phyloP scores from a whole-genome alignment of 2,888 invertebrate species.

The Patella depressa region DNA sequence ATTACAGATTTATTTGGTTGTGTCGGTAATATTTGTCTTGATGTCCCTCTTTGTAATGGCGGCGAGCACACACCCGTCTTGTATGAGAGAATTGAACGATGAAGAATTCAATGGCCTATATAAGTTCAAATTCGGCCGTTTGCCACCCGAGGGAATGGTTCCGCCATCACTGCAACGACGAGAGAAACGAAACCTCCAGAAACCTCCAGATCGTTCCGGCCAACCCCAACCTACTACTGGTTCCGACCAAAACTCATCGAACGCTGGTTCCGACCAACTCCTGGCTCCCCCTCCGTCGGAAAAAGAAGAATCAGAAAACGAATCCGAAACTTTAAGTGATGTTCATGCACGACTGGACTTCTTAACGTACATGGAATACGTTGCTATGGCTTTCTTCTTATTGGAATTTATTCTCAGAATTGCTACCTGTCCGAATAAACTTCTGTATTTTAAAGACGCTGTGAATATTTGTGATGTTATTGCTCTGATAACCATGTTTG shows the following conservation, averaged over 20 bases:
- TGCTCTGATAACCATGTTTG: conserved; percentile 48
- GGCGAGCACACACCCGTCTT: conserved; percentile 48
- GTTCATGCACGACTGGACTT: conserved; percentile 28
- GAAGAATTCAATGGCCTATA: conserved; percentile 46
- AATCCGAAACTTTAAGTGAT: conserved; percentile 31
- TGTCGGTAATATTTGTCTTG: conserved; percentile 47
- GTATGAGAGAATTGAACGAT: conserved; percentile 37
- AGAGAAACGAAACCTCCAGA: no score
- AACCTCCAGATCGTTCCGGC: no score
- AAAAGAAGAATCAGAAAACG: conserved; percentile 13
- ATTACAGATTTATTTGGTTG: conserved; percentile 49
- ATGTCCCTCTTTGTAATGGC: conserved; percentile 51
- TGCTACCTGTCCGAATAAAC: conserved; percentile 43
- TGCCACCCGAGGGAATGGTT: not conserved
- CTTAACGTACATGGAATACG: conserved; percentile 41
- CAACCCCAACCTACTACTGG: no score
- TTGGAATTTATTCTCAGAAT: conserved; percentile 51
- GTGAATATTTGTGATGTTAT: conserved; percentile 54
- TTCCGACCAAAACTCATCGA: no score
- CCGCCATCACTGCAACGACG: not conserved
- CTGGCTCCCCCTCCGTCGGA: not conserved
- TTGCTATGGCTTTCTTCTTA: conserved; percentile 49
- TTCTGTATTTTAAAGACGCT: conserved; percentile 41
- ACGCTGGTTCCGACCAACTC: no score
- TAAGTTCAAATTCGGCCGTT: conserved; percentile 34